phyloP scores from a whole-genome alignment of 92 coral and sea anemone genomes.

The Palythoa heliodiscus region DNA sequence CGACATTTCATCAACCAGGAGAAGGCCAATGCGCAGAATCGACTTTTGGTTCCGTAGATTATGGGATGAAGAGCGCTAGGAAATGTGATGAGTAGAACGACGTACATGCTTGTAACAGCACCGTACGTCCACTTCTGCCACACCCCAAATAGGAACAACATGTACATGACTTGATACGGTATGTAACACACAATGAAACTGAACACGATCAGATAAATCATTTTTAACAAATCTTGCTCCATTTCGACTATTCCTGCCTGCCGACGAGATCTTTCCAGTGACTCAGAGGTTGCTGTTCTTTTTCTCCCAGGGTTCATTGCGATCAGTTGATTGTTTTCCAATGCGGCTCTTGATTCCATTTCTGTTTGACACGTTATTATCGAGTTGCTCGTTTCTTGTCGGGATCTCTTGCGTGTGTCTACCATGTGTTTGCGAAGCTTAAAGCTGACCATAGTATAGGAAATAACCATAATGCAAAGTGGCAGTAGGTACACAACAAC shows the following conservation, averaged over 20 bases:
- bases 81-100: background rate
- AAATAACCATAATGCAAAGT: slow-evolving; percentile 3
- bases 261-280: background rate
- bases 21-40: slow-evolving; percentile 34
- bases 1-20: slow-evolving; percentile 34
- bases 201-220: slow-evolving; percentile 42
- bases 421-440: slow-evolving; percentile 36
- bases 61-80: slow-evolving; percentile 41
- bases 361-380: slow-evolving; percentile 29
- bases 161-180: slow-evolving; percentile 2
- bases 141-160: background rate
- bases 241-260: slow-evolving; percentile 36
- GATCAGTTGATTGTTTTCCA: background rate
- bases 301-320: background rate
- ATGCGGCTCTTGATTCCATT: slow-evolving; percentile 6
- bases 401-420: slow-evolving; percentile 22
- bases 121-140: slow-evolving; percentile 26
- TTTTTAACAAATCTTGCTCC: slow-evolving; percentile 41
- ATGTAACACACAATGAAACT: slow-evolving; percentile 34
- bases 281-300: background rate
- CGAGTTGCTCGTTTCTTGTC: slow-evolving; percentile 24
- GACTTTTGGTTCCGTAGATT: slow-evolving; percentile 41
- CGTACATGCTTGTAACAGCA: background rate
- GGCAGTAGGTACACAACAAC: slow-evolving; percentile 12
- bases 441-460: slow-evolving; percentile 31